phyloP scores from a whole-genome alignment of 1,140 invertebrate genomes.

The Platorchestia sp. region DNA sequence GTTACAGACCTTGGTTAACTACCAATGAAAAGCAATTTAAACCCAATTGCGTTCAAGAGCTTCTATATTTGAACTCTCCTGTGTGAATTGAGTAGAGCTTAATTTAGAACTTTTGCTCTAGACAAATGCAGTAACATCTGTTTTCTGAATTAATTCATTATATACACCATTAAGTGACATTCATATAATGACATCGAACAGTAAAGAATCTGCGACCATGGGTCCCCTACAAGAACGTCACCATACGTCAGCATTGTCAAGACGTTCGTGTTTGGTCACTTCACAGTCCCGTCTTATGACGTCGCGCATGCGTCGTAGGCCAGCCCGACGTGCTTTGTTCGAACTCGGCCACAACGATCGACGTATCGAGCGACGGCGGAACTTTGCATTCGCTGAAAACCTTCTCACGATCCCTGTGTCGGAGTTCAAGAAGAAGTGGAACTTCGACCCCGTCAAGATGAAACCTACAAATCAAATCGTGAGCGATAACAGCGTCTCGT shows the following conservation, averaged over 20 bases:
- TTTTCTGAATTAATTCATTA: not conserved
- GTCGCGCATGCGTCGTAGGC: not conserved
- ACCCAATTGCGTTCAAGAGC: not conserved
- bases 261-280: not conserved
- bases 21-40: not conserved
- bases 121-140: not conserved
- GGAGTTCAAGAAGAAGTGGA: constrained; percentile 19
- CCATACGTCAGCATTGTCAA: not conserved
- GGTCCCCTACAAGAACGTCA: constrained; percentile 30
- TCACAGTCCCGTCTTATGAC: not conserved
- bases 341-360: not conserved
- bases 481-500: not conserved
- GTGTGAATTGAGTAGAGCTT: not conserved
- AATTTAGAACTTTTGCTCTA: not conserved
- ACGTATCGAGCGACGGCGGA: not conserved
- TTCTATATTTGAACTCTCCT: not conserved
- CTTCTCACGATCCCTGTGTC: not conserved
- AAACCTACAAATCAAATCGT: not conserved
- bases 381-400: constrained; percentile 8
- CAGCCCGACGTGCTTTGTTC: constrained; percentile 14
- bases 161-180: not conserved
- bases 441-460: constrained; percentile 46
- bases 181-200: not conserved
- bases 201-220: constrained; percentile 23
- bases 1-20: not conserved